A percentile compares a stretch with the other conserved stretches of the same genome.
These are phyloP conservation scores for Nezara viridula DNA, from an alignment of 2,888 invertebrate species.

Conservation along the genomic window DNA sequence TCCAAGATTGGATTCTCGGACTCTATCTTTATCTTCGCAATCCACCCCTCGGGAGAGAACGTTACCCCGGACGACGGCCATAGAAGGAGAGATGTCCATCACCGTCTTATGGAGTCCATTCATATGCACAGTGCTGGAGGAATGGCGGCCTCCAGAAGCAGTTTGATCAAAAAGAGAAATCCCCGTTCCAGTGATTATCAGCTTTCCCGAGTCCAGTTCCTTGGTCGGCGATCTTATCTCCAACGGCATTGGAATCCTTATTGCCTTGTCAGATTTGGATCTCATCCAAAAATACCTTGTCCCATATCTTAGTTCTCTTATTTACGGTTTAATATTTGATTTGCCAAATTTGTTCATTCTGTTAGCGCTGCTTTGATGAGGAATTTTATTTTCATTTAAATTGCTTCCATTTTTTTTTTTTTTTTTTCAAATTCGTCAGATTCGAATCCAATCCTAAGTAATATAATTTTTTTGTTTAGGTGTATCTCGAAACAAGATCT, in stretches of 20 bases:
- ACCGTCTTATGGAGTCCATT: not conserved
- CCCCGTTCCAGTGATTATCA: not conserved
- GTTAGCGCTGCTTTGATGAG: slow-evolving; percentile 41
- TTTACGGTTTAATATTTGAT: slow-evolving; percentile 42
- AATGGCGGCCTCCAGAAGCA: slow-evolving; percentile 15
- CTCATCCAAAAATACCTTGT: slow-evolving; percentile 29
- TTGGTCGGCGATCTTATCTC: not conserved
- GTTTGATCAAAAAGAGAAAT: slow-evolving; percentile 28
- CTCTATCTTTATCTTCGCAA: not conserved
- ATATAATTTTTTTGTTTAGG: not conserved
- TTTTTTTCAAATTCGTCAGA: not conserved
- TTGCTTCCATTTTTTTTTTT: not conserved
- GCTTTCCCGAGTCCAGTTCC: not conserved
- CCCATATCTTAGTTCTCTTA: slow-evolving; percentile 40
- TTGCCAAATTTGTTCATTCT: slow-evolving; percentile 49
- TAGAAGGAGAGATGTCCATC: slow-evolving; percentile 21
- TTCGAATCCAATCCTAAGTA: not conserved
- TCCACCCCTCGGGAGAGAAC: not conserved
- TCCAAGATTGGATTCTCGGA: not conserved
- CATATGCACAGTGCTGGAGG: slow-evolving; percentile 24
- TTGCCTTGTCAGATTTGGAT: slow-evolving; percentile 46
- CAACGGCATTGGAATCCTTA: slow-evolving; percentile 16
- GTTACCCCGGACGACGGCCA: not conserved
- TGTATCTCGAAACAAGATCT: not conserved
- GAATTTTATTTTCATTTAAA: slow-evolving; percentile 20